Base-by-base conservation (phyloP, 2,888 invertebrate species). In the Drosophila trichaetosa region DNA sequence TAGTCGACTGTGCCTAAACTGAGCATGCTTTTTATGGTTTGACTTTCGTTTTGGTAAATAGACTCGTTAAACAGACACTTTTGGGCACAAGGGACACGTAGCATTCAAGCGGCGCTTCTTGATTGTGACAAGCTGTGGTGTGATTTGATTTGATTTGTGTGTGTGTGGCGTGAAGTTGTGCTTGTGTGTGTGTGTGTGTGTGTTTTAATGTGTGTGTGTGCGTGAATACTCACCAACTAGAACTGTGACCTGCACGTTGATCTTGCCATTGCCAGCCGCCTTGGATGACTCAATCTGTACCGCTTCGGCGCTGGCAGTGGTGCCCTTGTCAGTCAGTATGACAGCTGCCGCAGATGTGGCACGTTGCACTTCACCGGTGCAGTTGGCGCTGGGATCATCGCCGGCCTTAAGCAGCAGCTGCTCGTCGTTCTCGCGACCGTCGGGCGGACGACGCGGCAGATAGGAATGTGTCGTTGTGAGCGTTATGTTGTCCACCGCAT, bases 191-290 rank as follows among this genome's bases (percentile, higher is more conserved):
- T 29, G 42, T 58, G 11, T 36, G 51, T 21, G 36, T 58, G 52
- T 51, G 38, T 11, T 4, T 33, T 33, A 33, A 33, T 56, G 49
- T 38, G 5, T 56, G 38, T 16, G 42, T 59, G 67, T 59, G 60
- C 38, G n/a, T 46, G 31, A 21, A 10, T 66, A 93, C 93, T 93
- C 80, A 93, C 93, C 93, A 87, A 97, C 97, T 94, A 97, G 96
- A 93, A 97, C 97, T 93, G 97, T 96, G 93, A 97, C 97, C 94
- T 96, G 96, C 93, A 96, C 97, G 95, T 96, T 97, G 94, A 96
- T 97, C 94, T 97, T 97, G 93, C 97, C 97, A 94, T 97, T 97
- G 69, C 87, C 82, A 60, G 92, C 89, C 94, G 96, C 95, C 91
- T 94, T 95, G 75, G 93, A 93, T 57, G 94, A 93, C 82, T 93